phyloP scores from a whole-genome alignment of 2,888 invertebrate species.

The Drosophila fulvimacula region DNA sequence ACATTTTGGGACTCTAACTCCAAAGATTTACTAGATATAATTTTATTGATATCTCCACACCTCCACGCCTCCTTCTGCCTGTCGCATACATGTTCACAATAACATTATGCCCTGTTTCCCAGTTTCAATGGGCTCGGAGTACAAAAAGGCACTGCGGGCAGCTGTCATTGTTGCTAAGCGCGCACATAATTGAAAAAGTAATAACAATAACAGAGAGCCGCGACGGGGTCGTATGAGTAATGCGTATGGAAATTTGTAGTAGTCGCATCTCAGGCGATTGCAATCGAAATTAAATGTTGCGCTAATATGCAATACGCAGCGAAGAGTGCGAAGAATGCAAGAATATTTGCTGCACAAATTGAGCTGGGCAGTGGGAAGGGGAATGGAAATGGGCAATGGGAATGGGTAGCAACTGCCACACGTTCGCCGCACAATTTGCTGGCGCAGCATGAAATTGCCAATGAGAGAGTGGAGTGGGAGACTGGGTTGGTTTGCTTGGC shows the following conservation, averaged over 20 bases:
- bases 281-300: slow-evolving; percentile 44
- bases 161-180: slow-evolving; percentile 34
- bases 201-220: slow-evolving; percentile 33
- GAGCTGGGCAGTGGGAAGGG: slow-evolving; percentile 14
- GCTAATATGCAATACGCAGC: slow-evolving; percentile 24
- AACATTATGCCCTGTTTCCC: no score
- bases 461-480: not conserved
- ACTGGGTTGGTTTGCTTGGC: slow-evolving; percentile 29
- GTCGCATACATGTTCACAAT: no score
- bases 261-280: slow-evolving; percentile 26
- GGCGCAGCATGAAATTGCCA: slow-evolving; percentile 39
- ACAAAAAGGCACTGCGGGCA: slow-evolving; percentile 4
- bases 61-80: no score
- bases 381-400: slow-evolving; percentile 2
- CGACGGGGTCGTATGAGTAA: slow-evolving; percentile 27
- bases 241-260: slow-evolving; percentile 15
- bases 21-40: no score
- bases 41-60: no score
- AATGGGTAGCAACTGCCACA: slow-evolving; percentile 30
- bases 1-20: no score
- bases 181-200: slow-evolving; percentile 64
- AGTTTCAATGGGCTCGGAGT: no score
- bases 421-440: slow-evolving; percentile 71
- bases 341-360: slow-evolving; percentile 23
- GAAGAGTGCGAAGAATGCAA: slow-evolving; percentile 15